Conservation (phyloP, 2,888 invertebrate species). For the Prosopocoilus inquinatus region DNA sequence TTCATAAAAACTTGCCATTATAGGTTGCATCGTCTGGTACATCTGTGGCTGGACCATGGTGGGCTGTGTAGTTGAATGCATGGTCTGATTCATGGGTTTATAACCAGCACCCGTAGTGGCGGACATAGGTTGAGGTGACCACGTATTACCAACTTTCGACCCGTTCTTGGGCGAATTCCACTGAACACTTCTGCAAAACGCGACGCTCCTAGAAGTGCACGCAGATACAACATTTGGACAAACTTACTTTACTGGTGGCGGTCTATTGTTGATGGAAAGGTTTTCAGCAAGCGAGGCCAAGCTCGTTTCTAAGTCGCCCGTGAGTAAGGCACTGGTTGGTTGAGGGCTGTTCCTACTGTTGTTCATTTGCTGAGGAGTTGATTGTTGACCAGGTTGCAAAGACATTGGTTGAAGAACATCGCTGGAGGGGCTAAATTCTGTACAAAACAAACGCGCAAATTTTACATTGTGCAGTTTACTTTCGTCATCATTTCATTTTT, state of each 20-base stretch:
- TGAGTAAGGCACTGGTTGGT: slow-evolving; percentile 63
- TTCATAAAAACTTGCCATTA: slow-evolving; percentile 38
- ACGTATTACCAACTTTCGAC: slow-evolving; percentile 72
- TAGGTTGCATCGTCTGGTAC: slow-evolving; percentile 44
- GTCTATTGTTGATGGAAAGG: slow-evolving; percentile 76
- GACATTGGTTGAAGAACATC: slow-evolving; percentile 66
- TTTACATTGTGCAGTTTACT: no score
- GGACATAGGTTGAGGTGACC: slow-evolving; percentile 88
- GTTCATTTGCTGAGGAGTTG: slow-evolving; percentile 20
- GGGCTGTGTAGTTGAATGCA: slow-evolving; percentile 36
- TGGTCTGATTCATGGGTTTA: slow-evolving; percentile 71
- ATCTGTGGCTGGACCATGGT: slow-evolving; percentile 39
- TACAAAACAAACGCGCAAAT: slow-evolving; percentile 17
- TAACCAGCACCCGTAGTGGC: slow-evolving; percentile 85
- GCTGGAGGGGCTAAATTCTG: slow-evolving; percentile 73
- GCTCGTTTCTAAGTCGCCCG: slow-evolving; percentile 91
- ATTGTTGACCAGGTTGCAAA: slow-evolving; percentile 35
- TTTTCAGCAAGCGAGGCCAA: slow-evolving; percentile 92
- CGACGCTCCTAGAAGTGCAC: slow-evolving; percentile 11
- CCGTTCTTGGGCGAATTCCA: slow-evolving; percentile 89
- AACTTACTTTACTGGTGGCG: slow-evolving; percentile 71
- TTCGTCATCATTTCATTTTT: no score
- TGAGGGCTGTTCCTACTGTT: slow-evolving; percentile 31
- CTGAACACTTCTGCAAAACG: slow-evolving; percentile 70
- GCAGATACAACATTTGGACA: slow-evolving; percentile 4